Evolutionary conservation across 2,113 vertebrate species (phyloP).

Genomic region (Toxotes jaculatrix): DNA sequence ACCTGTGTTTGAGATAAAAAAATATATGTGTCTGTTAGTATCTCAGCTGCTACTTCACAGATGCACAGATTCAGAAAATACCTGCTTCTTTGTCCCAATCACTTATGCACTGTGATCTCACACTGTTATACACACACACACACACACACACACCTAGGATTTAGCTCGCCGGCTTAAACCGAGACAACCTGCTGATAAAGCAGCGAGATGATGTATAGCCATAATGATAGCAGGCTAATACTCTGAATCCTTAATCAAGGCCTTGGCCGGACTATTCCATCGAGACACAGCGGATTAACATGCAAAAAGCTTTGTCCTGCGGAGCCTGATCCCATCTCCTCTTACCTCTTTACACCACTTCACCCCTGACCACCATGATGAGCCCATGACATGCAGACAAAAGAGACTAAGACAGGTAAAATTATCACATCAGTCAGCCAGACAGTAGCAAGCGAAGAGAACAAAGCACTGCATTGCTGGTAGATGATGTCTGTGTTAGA

Average conservation of each 20-base stretch:
- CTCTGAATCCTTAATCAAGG: constrained; percentile 74
- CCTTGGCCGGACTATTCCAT: constrained; percentile 44
- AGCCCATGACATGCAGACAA: constrained; percentile 45
- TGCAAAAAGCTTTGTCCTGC: constrained; percentile 38
- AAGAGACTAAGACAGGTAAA: constrained; percentile 29
- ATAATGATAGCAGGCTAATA: constrained; percentile 61
- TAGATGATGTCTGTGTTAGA: neutral
- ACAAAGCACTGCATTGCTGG: neutral
- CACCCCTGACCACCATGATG: constrained; percentile 47
- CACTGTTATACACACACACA: constrained; percentile 24
- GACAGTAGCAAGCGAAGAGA: constrained; percentile 3
- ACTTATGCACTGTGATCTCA: constrained; percentile 15
- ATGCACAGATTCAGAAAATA: constrained; percentile 17
- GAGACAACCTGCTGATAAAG: constrained; percentile 55
- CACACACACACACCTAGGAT: constrained; percentile 36
- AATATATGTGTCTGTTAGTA: neutral
- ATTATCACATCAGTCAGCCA: constrained; percentile 46
- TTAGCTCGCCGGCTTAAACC: constrained; percentile 46
- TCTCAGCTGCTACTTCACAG: constrained; percentile 17
- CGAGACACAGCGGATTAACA: constrained; percentile 53
- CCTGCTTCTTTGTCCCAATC: constrained; percentile 19
- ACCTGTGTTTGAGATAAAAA: neutral
- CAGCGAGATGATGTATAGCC: constrained; percentile 60
- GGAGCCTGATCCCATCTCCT: constrained; percentile 64
- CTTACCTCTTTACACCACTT: constrained; percentile 52